Evolutionary conservation across 2,888 invertebrate species (phyloP).

Genomic region (Rhogogaster chlorosoma): DNA sequence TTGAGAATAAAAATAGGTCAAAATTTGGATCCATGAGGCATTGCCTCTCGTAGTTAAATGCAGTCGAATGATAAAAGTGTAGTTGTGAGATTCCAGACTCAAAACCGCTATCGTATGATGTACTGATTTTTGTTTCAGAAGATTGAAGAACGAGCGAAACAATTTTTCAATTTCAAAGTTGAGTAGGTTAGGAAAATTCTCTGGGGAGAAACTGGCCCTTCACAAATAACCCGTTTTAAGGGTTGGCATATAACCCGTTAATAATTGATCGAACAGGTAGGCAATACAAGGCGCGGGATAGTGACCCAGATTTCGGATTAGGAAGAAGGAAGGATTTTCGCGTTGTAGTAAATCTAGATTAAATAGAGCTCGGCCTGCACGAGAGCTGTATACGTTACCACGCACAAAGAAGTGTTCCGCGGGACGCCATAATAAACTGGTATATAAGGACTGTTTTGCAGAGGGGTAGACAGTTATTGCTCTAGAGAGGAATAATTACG

Average conservation of each 20-base stretch:
- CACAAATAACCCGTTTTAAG: background rate
- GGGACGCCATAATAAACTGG: slow-evolving; percentile 30
- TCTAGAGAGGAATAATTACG: slow-evolving; percentile 23
- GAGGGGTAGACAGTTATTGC: slow-evolving; percentile 6
- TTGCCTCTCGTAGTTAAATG: too few relatives aligned
- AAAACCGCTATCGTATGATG: too few relatives aligned
- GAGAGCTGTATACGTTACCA: background rate
- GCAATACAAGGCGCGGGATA: background rate
- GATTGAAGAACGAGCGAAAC: background rate
- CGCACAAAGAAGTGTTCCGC: slow-evolving; percentile 34
- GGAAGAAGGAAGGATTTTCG: background rate
- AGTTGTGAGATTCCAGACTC: too few relatives aligned
- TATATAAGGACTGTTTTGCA: background rate
- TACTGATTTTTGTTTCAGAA: background rate
- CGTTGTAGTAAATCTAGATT: slow-evolving; percentile 42
- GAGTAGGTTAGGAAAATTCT: background rate
- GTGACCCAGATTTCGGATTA: slow-evolving; percentile 13
- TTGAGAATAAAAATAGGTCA: too few relatives aligned
- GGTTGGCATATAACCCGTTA: background rate
- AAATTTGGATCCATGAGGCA: too few relatives aligned
- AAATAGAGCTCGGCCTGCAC: slow-evolving; percentile 30
- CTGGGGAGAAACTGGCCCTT: background rate
- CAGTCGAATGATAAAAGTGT: too few relatives aligned
- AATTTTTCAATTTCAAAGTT: background rate
- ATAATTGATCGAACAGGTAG: slow-evolving; percentile 8